A percentile compares a stretch with the other conserved stretches of the same genome.
These are phyloP conservation scores for Champsocephalus gunnari DNA, from an alignment of 2,797 vertebrate species.

Conservation along the genomic window DNA sequence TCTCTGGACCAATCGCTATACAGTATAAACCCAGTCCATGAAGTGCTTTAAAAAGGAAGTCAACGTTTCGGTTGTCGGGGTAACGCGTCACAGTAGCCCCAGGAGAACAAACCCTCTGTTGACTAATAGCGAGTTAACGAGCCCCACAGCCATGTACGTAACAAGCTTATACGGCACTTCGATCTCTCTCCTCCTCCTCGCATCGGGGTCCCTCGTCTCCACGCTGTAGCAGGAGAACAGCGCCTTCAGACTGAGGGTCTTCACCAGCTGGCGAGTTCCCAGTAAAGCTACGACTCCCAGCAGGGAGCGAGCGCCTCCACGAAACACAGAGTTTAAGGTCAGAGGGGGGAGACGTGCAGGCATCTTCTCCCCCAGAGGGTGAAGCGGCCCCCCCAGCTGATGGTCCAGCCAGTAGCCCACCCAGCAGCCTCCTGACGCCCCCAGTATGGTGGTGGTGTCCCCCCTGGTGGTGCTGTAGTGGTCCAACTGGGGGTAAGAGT, in stretches of 20 bases:
- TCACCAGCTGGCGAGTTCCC: conserved; percentile 83
- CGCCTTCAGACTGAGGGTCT: conserved; percentile 79
- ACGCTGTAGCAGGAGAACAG: conserved; percentile 86
- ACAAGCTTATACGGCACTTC: conserved; percentile 94
- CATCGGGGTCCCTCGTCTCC: conserved; percentile 71
- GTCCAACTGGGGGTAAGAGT: conserved; percentile 91
- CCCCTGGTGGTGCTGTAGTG: conserved; percentile 93
- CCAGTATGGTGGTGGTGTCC: conserved; percentile 93
- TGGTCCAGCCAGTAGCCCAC: conserved; percentile 92
- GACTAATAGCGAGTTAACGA: conserved; percentile 87
- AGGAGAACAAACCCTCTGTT: conserved; percentile 85
- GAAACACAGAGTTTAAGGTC: conserved; percentile 19
- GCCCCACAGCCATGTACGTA: conserved; percentile 89
- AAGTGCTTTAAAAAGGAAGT: too few relatives aligned
- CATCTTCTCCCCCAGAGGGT: conserved; percentile 27
- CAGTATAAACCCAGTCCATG: too few relatives aligned
- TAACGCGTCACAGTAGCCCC: conserved; percentile 78
- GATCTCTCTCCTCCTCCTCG: conserved; percentile 88
- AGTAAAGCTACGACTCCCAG: conserved; percentile 86
- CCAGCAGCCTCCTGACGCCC: conserved; percentile 85
- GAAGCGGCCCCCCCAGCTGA: conserved; percentile 79
- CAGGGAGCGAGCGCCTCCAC: conserved; percentile 72
- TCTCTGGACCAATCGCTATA: too few relatives aligned
- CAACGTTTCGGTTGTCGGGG: too few relatives aligned
- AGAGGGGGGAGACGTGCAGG: conserved; percentile 77